These are phyloP conservation scores for Xiphias gladius DNA, from an alignment of 2,113 vertebrate species.

Conservation along the genomic window DNA sequence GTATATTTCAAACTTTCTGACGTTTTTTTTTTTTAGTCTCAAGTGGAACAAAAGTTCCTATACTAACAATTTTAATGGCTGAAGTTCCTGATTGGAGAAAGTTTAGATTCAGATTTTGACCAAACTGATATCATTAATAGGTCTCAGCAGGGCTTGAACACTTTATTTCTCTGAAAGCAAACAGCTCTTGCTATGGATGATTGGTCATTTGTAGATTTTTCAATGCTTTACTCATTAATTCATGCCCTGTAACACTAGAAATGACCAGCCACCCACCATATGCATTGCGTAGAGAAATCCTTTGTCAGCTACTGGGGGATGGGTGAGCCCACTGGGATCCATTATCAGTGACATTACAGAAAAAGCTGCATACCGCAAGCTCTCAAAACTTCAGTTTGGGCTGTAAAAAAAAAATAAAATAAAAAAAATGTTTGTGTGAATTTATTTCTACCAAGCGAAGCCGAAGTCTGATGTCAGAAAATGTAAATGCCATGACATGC, in stretches of 20 bases:
- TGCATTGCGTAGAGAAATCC: slow-evolving; percentile 56
- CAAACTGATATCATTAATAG: slow-evolving; percentile 53
- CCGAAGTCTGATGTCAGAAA: slow-evolving; percentile 47
- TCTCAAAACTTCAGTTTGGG: slow-evolving; percentile 29
- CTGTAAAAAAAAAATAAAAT: too few relatives aligned
- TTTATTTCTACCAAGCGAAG: slow-evolving; percentile 5
- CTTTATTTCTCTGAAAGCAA: slow-evolving; percentile 39
- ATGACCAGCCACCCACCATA: slow-evolving; percentile 45
- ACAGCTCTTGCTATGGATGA: slow-evolving; percentile 17
- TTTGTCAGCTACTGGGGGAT: slow-evolving; percentile 53
- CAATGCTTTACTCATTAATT: slow-evolving; percentile 63
- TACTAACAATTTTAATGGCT: slow-evolving; percentile 37
- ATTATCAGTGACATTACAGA: slow-evolving; percentile 63
- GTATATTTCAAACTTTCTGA: slow-evolving; percentile 1
- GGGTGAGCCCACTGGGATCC: slow-evolving; percentile 70
- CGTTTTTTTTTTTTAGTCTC: slow-evolving; percentile 16
- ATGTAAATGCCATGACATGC: slow-evolving; percentile 41
- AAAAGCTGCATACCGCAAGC: slow-evolving; percentile 27
- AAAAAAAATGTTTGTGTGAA: slow-evolving; percentile 19
- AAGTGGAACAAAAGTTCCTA: slow-evolving; percentile 9
- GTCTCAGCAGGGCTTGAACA: slow-evolving; percentile 33
- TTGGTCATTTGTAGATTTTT: slow-evolving; percentile 44
- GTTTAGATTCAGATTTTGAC: slow-evolving; percentile 31
- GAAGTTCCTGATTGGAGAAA: slow-evolving; percentile 52
- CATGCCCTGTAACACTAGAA: slow-evolving; percentile 42